Evolutionary conservation across 2,888 invertebrate species (phyloP).

Genomic region (Drosophila koepferae): DNA sequence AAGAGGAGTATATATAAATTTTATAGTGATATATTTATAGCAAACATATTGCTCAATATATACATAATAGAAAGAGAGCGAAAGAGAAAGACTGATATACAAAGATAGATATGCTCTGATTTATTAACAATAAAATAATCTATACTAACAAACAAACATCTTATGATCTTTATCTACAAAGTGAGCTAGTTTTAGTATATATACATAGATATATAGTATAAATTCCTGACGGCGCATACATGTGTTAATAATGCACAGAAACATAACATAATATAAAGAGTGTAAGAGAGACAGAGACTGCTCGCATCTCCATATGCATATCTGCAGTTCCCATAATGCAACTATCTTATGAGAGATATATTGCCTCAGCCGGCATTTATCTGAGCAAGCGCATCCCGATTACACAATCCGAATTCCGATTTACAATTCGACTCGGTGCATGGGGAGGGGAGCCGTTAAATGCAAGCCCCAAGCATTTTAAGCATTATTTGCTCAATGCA

Average conservation of each 20-base stretch:
- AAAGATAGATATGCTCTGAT: not conserved
- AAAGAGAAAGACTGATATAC: not conserved
- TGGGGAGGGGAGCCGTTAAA: slow-evolving; percentile 13
- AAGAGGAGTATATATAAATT: not conserved
- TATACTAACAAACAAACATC: not conserved
- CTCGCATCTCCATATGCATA: not conserved
- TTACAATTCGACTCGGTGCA: slow-evolving; percentile 10
- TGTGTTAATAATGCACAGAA: not conserved
- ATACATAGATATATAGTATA: not conserved
- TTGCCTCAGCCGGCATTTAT: slow-evolving; percentile 18
- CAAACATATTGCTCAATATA: no score
- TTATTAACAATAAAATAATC: not conserved
- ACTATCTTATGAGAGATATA: slow-evolving; percentile 1
- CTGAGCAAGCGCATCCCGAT: slow-evolving; percentile 48
- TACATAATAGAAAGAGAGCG: not conserved
- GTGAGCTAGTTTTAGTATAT: not conserved
- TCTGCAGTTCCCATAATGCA: not conserved
- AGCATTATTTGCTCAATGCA: slow-evolving; percentile 62
- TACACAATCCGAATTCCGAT: slow-evolving; percentile 51
- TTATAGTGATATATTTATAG: not conserved
- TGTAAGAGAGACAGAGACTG: not conserved
- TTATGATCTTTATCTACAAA: not conserved
- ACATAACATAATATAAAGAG: not conserved
- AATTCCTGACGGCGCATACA: not conserved
- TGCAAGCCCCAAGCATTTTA: slow-evolving; percentile 36